These are phyloP conservation scores for Stenchaetothrips biformis DNA, from an alignment of 2,888 invertebrate genomes.

Conservation along the genomic window DNA sequence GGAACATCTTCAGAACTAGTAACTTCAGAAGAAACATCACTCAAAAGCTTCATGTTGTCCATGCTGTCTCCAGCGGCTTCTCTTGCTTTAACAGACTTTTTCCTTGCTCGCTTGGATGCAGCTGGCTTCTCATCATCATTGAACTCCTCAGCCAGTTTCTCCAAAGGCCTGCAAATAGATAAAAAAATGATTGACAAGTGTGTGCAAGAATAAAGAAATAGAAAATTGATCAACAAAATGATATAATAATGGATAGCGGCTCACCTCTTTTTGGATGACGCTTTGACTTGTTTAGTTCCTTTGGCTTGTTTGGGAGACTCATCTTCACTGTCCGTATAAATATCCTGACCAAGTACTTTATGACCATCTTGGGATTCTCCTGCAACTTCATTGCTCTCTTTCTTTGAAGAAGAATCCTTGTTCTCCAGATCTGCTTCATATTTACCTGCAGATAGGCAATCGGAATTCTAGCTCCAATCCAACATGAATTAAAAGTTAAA, in stretches of 20 bases:
- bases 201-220: not conserved
- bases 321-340: conserved; percentile 19
- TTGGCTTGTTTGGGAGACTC: not conserved
- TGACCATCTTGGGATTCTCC: not conserved
- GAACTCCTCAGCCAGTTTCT: conserved; percentile 4
- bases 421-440: not conserved
- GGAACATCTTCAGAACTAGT: conserved; percentile 3
- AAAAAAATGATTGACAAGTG: not conserved
- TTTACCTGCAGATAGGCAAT: not conserved
- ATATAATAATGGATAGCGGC: not conserved
- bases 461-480: not conserved
- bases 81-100: not conserved
- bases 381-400: not conserved
- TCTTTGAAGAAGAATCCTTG: not conserved
- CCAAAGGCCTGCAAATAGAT: not conserved
- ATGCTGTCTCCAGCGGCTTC: not conserved
- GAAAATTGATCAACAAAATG: not conserved
- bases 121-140: not conserved
- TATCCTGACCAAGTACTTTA: conserved; percentile 1
- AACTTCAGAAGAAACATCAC: not conserved
- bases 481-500: not conserved
- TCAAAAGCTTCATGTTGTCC: not conserved
- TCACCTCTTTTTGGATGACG: not conserved
- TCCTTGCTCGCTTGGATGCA: conserved; percentile 5
- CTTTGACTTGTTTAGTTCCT: not conserved